phyloP scores from a whole-genome alignment of 2,797 vertebrate genomes.

The Tragelaphus eurycerus region DNA sequence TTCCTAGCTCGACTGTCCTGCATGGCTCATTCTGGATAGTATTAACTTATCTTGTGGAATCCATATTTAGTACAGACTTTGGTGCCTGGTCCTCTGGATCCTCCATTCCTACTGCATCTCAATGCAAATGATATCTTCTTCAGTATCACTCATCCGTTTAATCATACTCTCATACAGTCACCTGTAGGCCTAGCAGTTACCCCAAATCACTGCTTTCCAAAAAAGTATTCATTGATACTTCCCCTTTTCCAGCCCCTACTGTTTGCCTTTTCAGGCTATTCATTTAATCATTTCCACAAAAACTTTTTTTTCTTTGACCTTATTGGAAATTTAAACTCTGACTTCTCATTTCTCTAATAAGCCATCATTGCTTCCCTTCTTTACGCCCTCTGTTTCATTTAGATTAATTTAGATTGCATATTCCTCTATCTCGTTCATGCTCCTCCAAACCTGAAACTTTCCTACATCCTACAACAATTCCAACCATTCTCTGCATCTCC shows the following conservation, averaged over 20 bases:
- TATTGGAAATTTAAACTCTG: background rate
- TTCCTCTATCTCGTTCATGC: background rate
- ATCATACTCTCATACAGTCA: background rate
- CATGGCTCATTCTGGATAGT: background rate
- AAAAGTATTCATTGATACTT: background rate
- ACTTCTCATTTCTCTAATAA: background rate
- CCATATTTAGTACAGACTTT: background rate
- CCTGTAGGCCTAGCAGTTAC: background rate
- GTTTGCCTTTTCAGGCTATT: background rate
- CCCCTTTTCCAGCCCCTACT: background rate
- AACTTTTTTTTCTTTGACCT: background rate
- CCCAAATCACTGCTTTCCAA: background rate
- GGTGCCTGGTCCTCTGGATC: background rate
- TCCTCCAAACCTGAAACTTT: background rate
- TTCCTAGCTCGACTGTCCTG: background rate
- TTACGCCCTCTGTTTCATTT: background rate
- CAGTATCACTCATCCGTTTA: background rate
- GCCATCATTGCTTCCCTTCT: background rate
- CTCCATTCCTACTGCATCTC: background rate
- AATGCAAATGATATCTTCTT: background rate
- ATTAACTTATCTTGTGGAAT: background rate
- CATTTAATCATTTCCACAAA: background rate
- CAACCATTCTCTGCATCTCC: background rate
- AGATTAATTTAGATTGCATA: background rate
- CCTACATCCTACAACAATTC: background rate